Percentiles rank a stretch among this genome's conserved stretches.
Evolutionary conservation across 1,140 invertebrate species (phyloP).

Genomic region (Ips nitidus): DNA sequence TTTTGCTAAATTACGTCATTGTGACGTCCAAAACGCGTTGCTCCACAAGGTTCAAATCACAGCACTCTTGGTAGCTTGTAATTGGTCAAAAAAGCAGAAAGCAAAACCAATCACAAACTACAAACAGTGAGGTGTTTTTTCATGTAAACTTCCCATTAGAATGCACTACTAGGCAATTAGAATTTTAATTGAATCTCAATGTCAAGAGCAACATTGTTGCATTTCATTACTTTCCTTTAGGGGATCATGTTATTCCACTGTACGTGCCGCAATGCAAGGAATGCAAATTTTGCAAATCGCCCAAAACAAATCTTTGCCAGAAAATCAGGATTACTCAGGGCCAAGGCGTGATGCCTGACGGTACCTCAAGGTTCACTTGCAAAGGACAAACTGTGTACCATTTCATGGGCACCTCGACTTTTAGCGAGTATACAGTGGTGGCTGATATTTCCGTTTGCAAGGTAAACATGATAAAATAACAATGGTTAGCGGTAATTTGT

Average conservation of each 20-base stretch:
- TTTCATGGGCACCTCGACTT: slow-evolving; percentile 98
- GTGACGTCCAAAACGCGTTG: slow-evolving; percentile 1
- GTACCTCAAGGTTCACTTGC: slow-evolving; percentile 88
- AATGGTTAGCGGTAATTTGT: slow-evolving; percentile 3
- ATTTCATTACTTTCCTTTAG: slow-evolving; percentile 49
- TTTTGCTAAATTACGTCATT: no score
- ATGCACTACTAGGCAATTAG: no score
- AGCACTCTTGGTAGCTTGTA: background rate
- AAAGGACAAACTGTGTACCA: slow-evolving; percentile 89
- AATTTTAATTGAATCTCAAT: no score
- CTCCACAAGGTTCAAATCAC: background rate
- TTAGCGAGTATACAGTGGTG: slow-evolving; percentile 97
- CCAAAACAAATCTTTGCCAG: slow-evolving; percentile 96
- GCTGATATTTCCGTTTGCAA: slow-evolving; percentile 92
- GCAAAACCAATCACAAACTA: no score
- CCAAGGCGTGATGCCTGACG: slow-evolving; percentile 93
- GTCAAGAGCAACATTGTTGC: no score
- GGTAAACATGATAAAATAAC: slow-evolving; percentile 53
- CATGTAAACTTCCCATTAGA: no score
- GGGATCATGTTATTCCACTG: slow-evolving; percentile 95
- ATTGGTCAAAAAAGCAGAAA: background rate
- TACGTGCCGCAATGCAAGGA: slow-evolving; percentile 96
- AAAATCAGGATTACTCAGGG: slow-evolving; percentile 90
- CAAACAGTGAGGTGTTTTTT: no score
- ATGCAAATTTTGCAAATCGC: slow-evolving; percentile 95